phyloP scores from a whole-genome alignment of 2,888 invertebrate genomes.

The Buathra laborator region DNA sequence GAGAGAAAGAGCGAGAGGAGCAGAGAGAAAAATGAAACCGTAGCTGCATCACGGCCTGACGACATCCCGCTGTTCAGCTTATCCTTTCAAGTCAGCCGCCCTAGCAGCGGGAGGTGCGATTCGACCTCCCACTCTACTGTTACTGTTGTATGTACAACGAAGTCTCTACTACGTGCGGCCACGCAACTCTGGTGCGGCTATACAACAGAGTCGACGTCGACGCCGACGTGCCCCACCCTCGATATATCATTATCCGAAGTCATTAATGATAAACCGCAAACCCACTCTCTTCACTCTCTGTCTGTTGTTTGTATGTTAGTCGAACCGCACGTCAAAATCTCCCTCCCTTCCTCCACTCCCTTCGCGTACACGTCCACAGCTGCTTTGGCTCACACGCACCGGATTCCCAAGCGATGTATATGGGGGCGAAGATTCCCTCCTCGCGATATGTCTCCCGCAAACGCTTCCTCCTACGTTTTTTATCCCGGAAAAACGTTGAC shows the following conservation, averaged over 20 bases:
- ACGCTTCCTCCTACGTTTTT: not conserved
- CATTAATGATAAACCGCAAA: conserved; percentile 84
- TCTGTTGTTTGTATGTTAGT: conserved; percentile 57
- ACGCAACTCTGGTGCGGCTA: conserved; percentile 52
- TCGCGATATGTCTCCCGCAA: conserved; percentile 16
- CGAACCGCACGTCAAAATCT: conserved; percentile 35
- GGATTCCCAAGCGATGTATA: conserved; percentile 13
- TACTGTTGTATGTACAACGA: conserved; percentile 44
- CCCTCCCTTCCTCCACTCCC: too few relatives aligned
- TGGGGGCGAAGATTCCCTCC: conserved; percentile 15
- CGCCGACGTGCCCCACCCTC: conserved; percentile 73
- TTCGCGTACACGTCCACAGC: conserved; percentile 22
- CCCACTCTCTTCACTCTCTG: conserved; percentile 74
- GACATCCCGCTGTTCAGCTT: conserved; percentile 83
- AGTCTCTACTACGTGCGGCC: conserved; percentile 38
- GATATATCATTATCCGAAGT: conserved; percentile 83
- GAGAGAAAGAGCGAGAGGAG: conserved; percentile 34
- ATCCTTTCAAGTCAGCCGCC: conserved; percentile 83
- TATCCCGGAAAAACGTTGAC: not conserved
- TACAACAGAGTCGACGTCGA: conserved; percentile 38
- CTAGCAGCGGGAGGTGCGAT: conserved; percentile 82
- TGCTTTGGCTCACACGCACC: conserved; percentile 40
- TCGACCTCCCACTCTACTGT: conserved; percentile 63
- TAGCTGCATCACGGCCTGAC: conserved; percentile 76
- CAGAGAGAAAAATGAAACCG: conserved; percentile 44